Base-by-base conservation (phyloP, 2,888 invertebrate genomes). In the Hirtodrosophila alboralis region DNA sequence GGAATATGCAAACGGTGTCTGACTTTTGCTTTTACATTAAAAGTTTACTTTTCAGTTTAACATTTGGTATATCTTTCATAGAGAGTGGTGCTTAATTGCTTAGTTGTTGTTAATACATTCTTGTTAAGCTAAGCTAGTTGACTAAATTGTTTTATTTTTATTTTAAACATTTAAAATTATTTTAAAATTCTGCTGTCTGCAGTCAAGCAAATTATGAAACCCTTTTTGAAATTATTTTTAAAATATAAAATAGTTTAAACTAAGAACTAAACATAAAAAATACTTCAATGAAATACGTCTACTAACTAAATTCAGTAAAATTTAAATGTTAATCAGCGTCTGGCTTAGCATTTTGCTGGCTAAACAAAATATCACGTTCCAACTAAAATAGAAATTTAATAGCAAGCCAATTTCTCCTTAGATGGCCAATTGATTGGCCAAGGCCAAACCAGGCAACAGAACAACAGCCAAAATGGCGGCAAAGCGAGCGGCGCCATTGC, bases 331-430 rank as follows among this genome's bases (percentile, higher is more conserved):
- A 76, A 73, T 76, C 74, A 75, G 76, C 79, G 58, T 41, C 47
- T 52, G 62, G 62, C 72, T 64, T 60, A 58, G 69, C 61, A 37
- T 45, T 53, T 8, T 26, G 34, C n/a, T 3, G 28, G 61, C 68
- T 77, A 65, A 77, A 78, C 53, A 80, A 86, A 86, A 75, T 86
- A 86, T 83, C 81, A 83, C 81, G 72, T 81, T 84, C 53, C 49
- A 86, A 84, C 69, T 72, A 56, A 86, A 86, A 84, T 62, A 60
- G 45, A 67, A 54, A 56, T 44, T 9, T 41, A 43, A 41, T 40
- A 40, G 10, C 8, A 18, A n/a, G 43, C 23, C 7, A 16, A 3
- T 2, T 9, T 30, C 16, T n/a, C 36, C 36, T 72, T 81, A 88
- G 51, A 64, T 60, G 43, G 60, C 58, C 59, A 72, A 43, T 14